These are phyloP conservation scores for Tonatia bakeri DNA, from an alignment of 2,113 vertebrate genomes.

Conservation along the genomic window DNA sequence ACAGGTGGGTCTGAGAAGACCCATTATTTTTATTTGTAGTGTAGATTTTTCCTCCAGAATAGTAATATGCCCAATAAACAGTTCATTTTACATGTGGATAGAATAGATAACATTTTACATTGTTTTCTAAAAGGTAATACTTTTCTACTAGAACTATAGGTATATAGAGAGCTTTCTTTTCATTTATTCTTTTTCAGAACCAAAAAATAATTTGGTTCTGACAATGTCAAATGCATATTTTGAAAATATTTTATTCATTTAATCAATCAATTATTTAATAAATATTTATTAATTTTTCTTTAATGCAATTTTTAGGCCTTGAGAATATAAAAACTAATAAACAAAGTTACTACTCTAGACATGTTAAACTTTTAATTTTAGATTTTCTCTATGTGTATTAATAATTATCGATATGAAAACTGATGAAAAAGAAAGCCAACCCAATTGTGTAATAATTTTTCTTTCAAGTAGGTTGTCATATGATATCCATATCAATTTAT, in stretches of 20 bases:
- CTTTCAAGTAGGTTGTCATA: neutral
- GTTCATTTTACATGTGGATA: slow-evolving; percentile 15
- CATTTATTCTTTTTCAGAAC: neutral
- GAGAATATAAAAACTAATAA: neutral
- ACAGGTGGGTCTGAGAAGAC: neutral
- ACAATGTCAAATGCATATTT: neutral
- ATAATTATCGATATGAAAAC: neutral
- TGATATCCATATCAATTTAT: neutral
- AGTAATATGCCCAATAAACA: neutral
- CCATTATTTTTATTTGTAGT: neutral
- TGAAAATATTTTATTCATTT: neutral
- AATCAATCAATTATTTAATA: slow-evolving; percentile 2
- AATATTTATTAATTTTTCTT: neutral
- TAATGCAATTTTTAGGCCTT: neutral
- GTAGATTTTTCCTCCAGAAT: neutral
- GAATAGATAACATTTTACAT: neutral
- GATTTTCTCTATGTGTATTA: neutral
- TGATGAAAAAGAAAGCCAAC: neutral
- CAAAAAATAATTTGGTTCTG: neutral
- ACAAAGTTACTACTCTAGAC: neutral
- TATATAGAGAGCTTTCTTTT: neutral
- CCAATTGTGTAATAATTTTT: neutral
- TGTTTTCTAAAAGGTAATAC: neutral
- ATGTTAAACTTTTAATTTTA: neutral
- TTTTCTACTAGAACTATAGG: neutral